Conservation (phyloP, 2,797 vertebrate species). For the Peromyscus eremicus region DNA sequence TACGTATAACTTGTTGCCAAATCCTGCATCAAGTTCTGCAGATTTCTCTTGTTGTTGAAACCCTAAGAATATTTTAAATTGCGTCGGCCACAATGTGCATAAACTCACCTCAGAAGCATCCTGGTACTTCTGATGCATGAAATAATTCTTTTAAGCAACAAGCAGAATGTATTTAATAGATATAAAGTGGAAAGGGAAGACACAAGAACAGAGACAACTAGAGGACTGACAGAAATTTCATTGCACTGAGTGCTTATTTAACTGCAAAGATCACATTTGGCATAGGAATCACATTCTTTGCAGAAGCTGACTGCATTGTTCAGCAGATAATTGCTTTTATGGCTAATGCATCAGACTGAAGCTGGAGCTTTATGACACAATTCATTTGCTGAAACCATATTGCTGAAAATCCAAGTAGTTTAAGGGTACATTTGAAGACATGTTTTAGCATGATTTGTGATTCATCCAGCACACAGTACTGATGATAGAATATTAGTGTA, state of each 20-base stretch:
- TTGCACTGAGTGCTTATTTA: constrained; percentile 69
- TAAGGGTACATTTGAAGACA: not conserved
- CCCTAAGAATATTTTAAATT: constrained; percentile 79
- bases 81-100: constrained; percentile 15
- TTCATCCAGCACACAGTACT: not conserved
- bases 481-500: constrained; percentile 18
- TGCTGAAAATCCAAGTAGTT: constrained; percentile 40
- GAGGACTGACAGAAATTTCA: constrained; percentile 60
- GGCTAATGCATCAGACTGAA: constrained; percentile 17
- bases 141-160: constrained; percentile 83
- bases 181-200: constrained; percentile 66
- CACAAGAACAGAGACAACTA: constrained; percentile 69
- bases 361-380: constrained; percentile 46
- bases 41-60: constrained; percentile 79
- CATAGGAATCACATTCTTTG: constrained; percentile 41
- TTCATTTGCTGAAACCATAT: constrained; percentile 47
- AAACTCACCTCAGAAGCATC: constrained; percentile 73
- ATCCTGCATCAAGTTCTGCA: not conserved
- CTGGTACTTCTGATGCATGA: constrained; percentile 82
- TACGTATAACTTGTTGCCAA: not conserved
- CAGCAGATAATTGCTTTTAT: constrained; percentile 46
- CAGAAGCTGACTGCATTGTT: constrained; percentile 64
- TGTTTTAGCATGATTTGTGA: not conserved
- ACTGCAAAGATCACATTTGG: constrained; percentile 66
- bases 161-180: constrained; percentile 67